Evolutionary conservation across 2,797 vertebrate species (phyloP), one percentile per base, ranked within the genome.

Genomic region (Strix occidentalis): DNA sequence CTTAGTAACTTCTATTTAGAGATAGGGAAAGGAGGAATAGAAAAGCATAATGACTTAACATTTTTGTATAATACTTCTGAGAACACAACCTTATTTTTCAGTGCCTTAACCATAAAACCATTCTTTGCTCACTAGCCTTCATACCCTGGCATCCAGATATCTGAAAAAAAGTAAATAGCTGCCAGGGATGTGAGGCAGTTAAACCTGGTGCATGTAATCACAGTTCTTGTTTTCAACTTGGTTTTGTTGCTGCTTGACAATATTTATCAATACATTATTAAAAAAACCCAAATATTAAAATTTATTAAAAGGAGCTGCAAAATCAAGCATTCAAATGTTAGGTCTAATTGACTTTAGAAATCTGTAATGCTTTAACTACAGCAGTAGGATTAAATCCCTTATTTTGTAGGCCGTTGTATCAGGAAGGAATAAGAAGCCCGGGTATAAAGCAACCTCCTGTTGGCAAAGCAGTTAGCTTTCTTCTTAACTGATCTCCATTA

Each of bases 261-360:
- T 90, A 77, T 90, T 90, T 92, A 75, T 84, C 80, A 80, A 64
- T 84, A 71, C 41, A 70, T 85, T 89, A 74, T 90, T 92, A 83
- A 87, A 89, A 90, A 25, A 15, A 87, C 91, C 64, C 23, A 82
- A 89, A 72, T 58, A 92, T 95, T 91, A 84, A 90, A 95, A 86
- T 91, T 58, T 33, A 81, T 89, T 94, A 88, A 91, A 96, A 91
- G 58, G 39, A 82, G 20, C 28, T 89, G 37, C 53, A 92, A 84
- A 94, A 84, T 87, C 53, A 93, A 74, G 37, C 68, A 75, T 90
- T 87, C 48, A 87, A 87, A 87, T 87, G 29, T 53, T 90, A 70
- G 26, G 12, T 90, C 41, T 90, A 84, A 89, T 64, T 89, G 51
- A 46, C 33, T 87, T 93, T 23, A 65, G 54, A 64, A 84, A 70